Evolutionary conservation across 2,888 invertebrate genomes (phyloP), one percentile per base, ranked within the genome.

Genomic region (Bugulina stolonifera): DNA sequence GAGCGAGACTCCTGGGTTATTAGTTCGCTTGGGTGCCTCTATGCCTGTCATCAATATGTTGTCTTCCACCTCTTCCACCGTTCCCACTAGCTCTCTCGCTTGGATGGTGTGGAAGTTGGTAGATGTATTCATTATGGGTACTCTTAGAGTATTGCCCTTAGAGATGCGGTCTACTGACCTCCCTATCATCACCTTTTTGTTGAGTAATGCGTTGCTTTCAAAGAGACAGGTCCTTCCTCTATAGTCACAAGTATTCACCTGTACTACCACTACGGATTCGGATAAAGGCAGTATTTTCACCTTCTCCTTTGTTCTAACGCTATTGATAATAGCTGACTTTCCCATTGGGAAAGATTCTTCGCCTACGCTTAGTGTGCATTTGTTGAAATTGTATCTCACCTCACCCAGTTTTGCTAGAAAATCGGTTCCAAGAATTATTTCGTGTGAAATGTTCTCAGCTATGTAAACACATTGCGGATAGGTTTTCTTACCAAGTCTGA

Each of bases 391-490:
- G 32, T 64, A 64, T 5, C 29, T 32, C 2, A 64, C 34, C n/a
- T 64, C 34, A 14, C 29, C 27, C 34, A 64, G 27, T n/a, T 64
- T 64, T 14, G 18, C 27, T 14, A 64, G 29, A n/a, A 64, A 32
- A 27, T 64, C 64, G 10, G 64, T 64, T 3, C 64, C 64, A 10
- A 64, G 64, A 25, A 64, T 64, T 2, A 64, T 32, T 27, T 27
- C 64, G 27, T 64, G 34, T 5, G 64, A 32, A 14, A 64, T 64
- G 14, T 27, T n/a, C 1, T 25, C n/a, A 10, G 32, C 64, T 10
- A 64, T n/a, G 5, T 14, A 27, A 10, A 64, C 10, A 2, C 32
- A 32, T 5, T 64, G 64, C 3, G 14, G 29, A 14, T n/a, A 2
- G 1, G 25, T 14, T 3, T 64, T 32, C 34, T 27, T 64, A 14